Evolutionary conservation across 2,113 vertebrate genomes (phyloP).

Genomic region (Ciconia stormi): DNA sequence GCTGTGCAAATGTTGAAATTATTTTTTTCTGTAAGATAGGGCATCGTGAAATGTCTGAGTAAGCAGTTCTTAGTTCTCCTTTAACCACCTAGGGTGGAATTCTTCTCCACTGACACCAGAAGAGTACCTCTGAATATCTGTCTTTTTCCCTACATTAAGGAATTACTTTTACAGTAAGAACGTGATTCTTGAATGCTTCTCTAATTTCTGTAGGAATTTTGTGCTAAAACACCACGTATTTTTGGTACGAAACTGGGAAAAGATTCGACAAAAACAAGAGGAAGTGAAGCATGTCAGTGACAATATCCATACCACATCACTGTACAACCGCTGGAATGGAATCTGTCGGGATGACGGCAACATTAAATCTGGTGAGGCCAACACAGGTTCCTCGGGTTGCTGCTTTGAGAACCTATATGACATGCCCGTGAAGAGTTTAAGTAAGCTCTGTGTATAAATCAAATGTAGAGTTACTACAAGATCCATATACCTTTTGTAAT

Average conservation of each 20-base stretch:
- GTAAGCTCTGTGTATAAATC: no score
- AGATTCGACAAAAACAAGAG: slow-evolving; percentile 93
- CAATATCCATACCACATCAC: slow-evolving; percentile 75
- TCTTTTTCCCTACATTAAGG: neutral
- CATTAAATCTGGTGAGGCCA: slow-evolving; percentile 91
- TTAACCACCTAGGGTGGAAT: neutral
- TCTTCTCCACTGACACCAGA: neutral
- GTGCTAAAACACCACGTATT: slow-evolving; percentile 96
- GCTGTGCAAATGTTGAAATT: no score
- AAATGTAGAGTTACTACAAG: neutral
- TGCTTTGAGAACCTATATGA: neutral
- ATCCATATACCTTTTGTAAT: neutral
- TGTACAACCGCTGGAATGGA: slow-evolving; percentile 91
- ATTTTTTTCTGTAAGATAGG: neutral
- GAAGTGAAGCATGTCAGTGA: slow-evolving; percentile 86
- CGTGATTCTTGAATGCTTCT: neutral
- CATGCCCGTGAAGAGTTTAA: rapidly evolving
- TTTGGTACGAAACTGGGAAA: slow-evolving; percentile 96
- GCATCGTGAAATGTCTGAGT: neutral
- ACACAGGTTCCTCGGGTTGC: neutral
- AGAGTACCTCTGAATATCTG: neutral
- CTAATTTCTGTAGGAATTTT: slow-evolving; percentile 85
- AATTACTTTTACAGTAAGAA: neutral
- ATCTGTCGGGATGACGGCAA: slow-evolving; percentile 95
- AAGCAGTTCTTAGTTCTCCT: neutral